Conservation (phyloP, 2,888 invertebrate species). For the Eucera pruinosa region DNA sequence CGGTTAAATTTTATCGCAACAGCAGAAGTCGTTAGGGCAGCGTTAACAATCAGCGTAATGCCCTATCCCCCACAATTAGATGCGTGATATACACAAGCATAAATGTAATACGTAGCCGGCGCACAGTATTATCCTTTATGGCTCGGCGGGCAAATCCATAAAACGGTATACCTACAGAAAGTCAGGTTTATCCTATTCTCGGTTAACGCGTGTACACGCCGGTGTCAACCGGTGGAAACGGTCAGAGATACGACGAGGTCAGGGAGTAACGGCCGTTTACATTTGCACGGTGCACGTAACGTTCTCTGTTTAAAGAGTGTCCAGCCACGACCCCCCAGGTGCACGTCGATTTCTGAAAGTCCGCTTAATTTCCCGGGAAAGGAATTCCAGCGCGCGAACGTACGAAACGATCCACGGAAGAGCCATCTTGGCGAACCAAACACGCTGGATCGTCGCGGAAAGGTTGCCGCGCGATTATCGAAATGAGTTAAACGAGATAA, state of each 20-base stretch:
- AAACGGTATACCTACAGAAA: conserved; percentile 70
- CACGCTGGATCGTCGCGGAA: not conserved
- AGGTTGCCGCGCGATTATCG: conserved; percentile 46
- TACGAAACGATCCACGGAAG: conserved; percentile 41
- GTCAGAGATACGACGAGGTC: conserved; percentile 71
- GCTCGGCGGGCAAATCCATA: conserved; percentile 70
- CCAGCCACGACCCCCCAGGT: conserved; percentile 72
- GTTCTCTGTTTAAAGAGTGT: conserved; percentile 68
- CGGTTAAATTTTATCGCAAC: not conserved
- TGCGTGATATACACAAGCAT: conserved; percentile 67
- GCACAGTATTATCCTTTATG: conserved; percentile 71
- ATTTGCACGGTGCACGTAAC: conserved; percentile 70
- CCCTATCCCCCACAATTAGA: conserved; percentile 67
- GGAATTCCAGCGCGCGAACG: conserved; percentile 63
- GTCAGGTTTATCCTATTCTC: conserved; percentile 72
- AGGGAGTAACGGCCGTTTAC: conserved; percentile 73
- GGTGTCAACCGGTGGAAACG: conserved; percentile 68
- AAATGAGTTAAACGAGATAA: conserved; percentile 55
- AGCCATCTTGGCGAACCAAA: conserved; percentile 4
- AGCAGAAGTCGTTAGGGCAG: conserved; percentile 21
- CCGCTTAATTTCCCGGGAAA: conserved; percentile 69
- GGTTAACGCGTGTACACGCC: conserved; percentile 59
- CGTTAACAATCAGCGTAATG: conserved; percentile 61
- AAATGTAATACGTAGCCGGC: conserved; percentile 68
- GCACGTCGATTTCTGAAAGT: conserved; percentile 70